These are phyloP conservation scores for Lepus oiostolus DNA, from an alignment of 2,797 vertebrate species.

Conservation along the genomic window DNA sequence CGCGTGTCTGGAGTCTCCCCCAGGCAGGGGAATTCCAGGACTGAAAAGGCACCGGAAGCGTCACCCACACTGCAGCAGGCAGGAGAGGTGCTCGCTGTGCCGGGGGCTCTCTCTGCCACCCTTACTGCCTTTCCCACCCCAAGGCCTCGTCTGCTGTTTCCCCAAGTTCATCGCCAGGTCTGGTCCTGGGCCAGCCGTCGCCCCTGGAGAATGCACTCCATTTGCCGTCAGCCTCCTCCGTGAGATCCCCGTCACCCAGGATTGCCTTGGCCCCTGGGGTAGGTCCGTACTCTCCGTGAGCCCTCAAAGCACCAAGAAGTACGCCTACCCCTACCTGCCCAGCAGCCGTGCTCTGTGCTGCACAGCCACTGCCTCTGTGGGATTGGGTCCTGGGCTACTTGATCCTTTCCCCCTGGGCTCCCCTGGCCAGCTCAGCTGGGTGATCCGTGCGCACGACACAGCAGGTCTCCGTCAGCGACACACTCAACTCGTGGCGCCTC, in stretches of 20 bases:
- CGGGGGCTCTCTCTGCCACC: not conserved
- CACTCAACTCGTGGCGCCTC: not conserved
- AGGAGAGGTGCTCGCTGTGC: not conserved
- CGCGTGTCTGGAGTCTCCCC: not conserved
- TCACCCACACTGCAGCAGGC: rapidly evolving
- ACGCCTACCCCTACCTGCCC: too few species aligned
- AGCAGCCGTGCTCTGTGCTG: too few species aligned
- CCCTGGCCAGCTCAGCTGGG: not conserved
- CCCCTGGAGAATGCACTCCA: not conserved
- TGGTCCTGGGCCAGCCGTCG: too few species aligned
- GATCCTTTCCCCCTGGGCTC: too few species aligned
- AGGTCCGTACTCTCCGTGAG: not conserved
- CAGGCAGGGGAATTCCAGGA: too few species aligned
- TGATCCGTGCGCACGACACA: not conserved
- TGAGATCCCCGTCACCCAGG: not conserved
- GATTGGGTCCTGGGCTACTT: too few species aligned
- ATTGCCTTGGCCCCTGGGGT: not conserved
- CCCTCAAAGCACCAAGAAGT: not conserved
- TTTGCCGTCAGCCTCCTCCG: not conserved
- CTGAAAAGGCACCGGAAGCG: not conserved
- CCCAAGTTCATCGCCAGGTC: not conserved
- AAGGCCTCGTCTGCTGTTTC: not conserved
- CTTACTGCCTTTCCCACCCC: not conserved
- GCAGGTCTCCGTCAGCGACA: not conserved
- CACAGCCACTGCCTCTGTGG: too few species aligned